Evolutionary conservation across 2,888 invertebrate genomes (phyloP), one percentile per base, ranked within the genome.

Genomic region (Dynastes hyllus): DNA sequence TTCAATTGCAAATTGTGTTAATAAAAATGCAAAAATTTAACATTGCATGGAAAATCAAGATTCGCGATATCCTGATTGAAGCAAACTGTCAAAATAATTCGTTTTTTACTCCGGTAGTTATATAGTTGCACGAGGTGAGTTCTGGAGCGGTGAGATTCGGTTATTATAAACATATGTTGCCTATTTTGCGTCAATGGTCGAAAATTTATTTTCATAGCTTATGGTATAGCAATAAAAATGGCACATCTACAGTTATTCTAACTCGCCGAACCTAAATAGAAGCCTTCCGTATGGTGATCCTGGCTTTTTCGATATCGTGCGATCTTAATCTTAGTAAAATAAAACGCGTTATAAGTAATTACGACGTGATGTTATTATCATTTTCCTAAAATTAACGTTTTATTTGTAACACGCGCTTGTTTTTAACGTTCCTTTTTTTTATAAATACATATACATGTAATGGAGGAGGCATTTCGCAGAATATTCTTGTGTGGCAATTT

Each of bases 151-250:
- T 55, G 8, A 63, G 11, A 5, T n/a, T 32, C 29, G 63, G 32
- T 63, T 63, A 63, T 63, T 67, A 67, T 67, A 67, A 67, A 67
- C 67, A 67, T 67, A 40, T 67, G 67, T 40, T 67, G 16, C 16
- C 27, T 27, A 45, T 22, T 32, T 50, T 67, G 45, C 67, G 67
- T 67, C 67, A 67, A 50, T 50, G 67, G 22, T 11, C 2, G 45
- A 45, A 50, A 67, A 67, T 67, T 67, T 67, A 67, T 67, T 67
- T 67, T 67, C 67, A 67, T 67, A 67, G 67, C 45, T 22, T 22
- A 27, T 22, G 50, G n/a, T 40, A 67, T 67, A 27, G 67, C 67
- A 50, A 67, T 67, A 67, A 67, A 45, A 27, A 50, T 45, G 45
- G 50, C 50, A 67, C 50, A 50, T 45, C 50, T 22, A 29, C 45